A percentile compares a stretch with the other conserved stretches of the same genome.
These are phyloP conservation scores for Nemopilema nomurai DNA, from an alignment of 30 jellyfish, hydroid and myxozoan genomes.

Conservation along the genomic window DNA sequence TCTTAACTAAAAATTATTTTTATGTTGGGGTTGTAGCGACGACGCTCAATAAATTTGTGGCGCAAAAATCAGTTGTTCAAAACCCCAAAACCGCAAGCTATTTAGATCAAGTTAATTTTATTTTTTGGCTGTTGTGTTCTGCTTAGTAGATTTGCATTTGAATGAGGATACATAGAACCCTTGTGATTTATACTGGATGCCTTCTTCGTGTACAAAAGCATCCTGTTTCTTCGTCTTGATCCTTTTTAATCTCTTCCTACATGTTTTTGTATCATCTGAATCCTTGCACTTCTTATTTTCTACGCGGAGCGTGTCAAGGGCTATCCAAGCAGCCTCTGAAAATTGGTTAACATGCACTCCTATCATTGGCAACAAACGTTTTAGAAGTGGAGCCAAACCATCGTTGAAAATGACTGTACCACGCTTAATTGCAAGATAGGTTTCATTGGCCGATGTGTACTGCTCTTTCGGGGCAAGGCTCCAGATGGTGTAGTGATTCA, in stretches of 20 bases:
- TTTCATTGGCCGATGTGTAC: slow-evolving; percentile 30
- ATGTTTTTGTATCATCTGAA: slow-evolving; percentile 4
- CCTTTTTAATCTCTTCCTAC: slow-evolving; percentile 11
- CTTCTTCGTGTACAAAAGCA: slow-evolving; percentile 14
- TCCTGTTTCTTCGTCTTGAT: slow-evolving; percentile 16
- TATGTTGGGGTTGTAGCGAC: too few relatives aligned
- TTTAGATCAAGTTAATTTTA: background rate
- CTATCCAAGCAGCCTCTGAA: slow-evolving; percentile 24
- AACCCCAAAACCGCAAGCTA: too few relatives aligned
- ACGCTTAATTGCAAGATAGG: slow-evolving; percentile 7
- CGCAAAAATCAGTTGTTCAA: too few relatives aligned
- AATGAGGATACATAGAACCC: background rate
- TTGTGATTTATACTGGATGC: background rate
- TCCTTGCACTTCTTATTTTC: slow-evolving; percentile 12
- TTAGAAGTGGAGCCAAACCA: slow-evolving; percentile 21
- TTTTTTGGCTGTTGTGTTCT: background rate
- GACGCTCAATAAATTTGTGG: too few relatives aligned
- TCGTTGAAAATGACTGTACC: slow-evolving; percentile 1
- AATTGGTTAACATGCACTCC: slow-evolving; percentile 10
- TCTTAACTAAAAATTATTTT: too few relatives aligned
- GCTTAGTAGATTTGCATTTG: background rate
- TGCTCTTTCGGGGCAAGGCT: slow-evolving; percentile 27
- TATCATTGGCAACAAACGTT: slow-evolving; percentile 10
- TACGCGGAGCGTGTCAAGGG: slow-evolving; percentile 5
- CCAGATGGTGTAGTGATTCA: slow-evolving; percentile 34